Conservation (phyloP, 2,888 invertebrate species). For the Thymelicus sylvestris region DNA sequence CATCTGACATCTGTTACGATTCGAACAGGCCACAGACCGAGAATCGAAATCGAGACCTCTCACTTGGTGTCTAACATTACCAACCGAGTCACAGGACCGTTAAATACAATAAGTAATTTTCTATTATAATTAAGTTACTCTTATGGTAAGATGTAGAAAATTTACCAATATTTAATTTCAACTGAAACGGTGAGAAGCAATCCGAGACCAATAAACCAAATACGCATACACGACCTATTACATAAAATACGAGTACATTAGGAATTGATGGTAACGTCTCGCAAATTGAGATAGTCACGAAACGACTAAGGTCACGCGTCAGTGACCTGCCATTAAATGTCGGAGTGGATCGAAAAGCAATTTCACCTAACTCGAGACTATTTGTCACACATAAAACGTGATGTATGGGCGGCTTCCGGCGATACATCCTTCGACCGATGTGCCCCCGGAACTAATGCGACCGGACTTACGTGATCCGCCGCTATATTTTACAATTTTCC, state of each 20-base stretch:
- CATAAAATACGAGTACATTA: conserved; percentile 3
- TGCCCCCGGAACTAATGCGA: conserved; percentile 46
- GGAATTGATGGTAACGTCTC: conserved; percentile 39
- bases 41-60: too few species aligned
- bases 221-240: not conserved
- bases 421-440: conserved; percentile 57
- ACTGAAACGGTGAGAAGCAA: too few species aligned
- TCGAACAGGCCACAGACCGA: too few species aligned
- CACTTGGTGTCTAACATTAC: too few species aligned
- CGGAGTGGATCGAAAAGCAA: conserved; percentile 82
- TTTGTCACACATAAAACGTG: conserved; percentile 83
- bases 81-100: too few species aligned
- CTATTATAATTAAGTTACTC: too few species aligned
- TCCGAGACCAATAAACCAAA: not conserved
- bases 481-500: conserved; percentile 26
- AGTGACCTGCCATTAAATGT: conserved; percentile 80
- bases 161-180: too few species aligned
- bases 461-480: conserved; percentile 45
- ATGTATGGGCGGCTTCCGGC: conserved; percentile 67
- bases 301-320: conserved; percentile 75
- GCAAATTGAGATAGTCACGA: conserved; percentile 75
- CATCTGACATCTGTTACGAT: too few species aligned
- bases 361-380: conserved; percentile 79
- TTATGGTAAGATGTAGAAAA: too few species aligned
- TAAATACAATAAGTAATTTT: too few species aligned